These are phyloP conservation scores for Pseudomyrmex dendroicus DNA, from an alignment of 1,140 invertebrate genomes.

Conservation along the genomic window DNA sequence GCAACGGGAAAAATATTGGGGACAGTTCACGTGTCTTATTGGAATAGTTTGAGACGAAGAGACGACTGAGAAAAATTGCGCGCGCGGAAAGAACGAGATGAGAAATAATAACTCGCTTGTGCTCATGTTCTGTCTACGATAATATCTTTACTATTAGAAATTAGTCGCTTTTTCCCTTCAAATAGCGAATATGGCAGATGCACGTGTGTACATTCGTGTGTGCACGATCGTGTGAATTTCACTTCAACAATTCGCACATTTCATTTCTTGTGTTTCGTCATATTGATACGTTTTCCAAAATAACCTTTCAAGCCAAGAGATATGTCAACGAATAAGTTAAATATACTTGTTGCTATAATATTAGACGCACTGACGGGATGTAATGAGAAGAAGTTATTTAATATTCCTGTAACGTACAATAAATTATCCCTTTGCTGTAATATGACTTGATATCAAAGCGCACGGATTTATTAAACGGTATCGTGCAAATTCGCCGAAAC, in stretches of 20 bases:
- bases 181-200: neutral
- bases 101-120: constrained; percentile 68
- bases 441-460: constrained; percentile 22
- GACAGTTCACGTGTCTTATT: constrained; percentile 2
- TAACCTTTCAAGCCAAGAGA: neutral
- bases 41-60: neutral
- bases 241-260: neutral
- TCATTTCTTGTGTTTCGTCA: neutral
- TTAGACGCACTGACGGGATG: neutral
- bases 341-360: constrained; percentile 7
- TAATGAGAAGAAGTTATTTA: constrained; percentile 24
- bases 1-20: neutral
- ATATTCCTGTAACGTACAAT: constrained; percentile 9
- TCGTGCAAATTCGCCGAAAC: too few relatives aligned
- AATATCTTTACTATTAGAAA: neutral
- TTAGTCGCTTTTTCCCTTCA: too few relatives aligned
- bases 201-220: neutral
- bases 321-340: constrained; percentile 7
- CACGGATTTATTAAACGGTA: too few relatives aligned
- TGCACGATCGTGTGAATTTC: too few relatives aligned
- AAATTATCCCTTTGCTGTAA: constrained; percentile 30
- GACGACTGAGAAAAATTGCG: neutral
- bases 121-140: too few relatives aligned
- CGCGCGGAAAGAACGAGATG: constrained; percentile 16
- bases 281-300: neutral